Evolutionary conservation across 1,140 invertebrate species (phyloP).

Genomic region (Drosophila gunungcola): DNA sequence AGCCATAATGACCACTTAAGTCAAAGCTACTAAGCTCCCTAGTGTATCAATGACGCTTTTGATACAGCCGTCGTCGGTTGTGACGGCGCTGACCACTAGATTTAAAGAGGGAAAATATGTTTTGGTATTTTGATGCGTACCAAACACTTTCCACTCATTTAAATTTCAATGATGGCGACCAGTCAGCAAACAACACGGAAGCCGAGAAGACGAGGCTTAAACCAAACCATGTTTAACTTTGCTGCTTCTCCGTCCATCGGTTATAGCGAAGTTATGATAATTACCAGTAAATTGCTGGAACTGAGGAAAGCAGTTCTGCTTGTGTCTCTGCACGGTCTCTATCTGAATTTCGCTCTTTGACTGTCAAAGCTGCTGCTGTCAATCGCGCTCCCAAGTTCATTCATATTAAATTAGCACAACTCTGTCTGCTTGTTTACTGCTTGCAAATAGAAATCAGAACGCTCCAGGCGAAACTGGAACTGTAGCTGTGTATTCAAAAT

Average conservation of each 20-base stretch:
- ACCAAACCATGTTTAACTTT: conserved; percentile 46
- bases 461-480: not conserved
- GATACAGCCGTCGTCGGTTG: not conserved
- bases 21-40: no score
- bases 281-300: conserved; percentile 70
- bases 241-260: conserved; percentile 37
- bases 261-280: conserved; percentile 73
- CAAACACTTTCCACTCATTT: conserved; percentile 82
- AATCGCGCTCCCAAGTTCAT: conserved; percentile 42
- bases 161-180: conserved; percentile 68
- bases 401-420: conserved; percentile 5
- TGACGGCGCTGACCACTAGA: conserved; percentile 5
- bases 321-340: conserved; percentile 39
- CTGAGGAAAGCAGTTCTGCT: conserved; percentile 53
- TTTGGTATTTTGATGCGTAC: conserved; percentile 18
- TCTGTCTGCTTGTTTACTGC: not conserved
- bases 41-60: no score
- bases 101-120: conserved; percentile 28
- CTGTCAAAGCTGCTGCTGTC: conserved; percentile 14
- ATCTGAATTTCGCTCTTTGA: conserved; percentile 48
- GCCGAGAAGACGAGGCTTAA: conserved; percentile 32
- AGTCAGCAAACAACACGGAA: conserved; percentile 13
- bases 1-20: no score
- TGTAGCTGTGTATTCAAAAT: no score
- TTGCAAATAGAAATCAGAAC: conserved; percentile 16